Conservation (phyloP, 2,888 invertebrate genomes). For the Corythucha ciliata region DNA sequence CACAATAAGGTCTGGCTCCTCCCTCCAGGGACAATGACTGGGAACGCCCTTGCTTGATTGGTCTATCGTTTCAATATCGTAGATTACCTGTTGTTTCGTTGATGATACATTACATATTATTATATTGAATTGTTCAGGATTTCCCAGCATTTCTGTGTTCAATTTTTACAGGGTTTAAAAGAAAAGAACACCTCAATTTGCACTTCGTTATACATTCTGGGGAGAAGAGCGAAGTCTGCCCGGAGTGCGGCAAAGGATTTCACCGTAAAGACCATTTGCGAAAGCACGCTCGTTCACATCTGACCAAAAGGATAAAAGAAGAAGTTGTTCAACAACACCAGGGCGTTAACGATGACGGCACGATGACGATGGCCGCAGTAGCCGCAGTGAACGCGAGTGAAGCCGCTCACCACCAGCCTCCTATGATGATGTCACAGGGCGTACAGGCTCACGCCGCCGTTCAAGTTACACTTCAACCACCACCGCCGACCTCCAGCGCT, state of each 20-base stretch:
- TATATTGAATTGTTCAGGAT: no score
- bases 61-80: no score
- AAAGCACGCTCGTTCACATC: slow-evolving; percentile 69
- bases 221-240: slow-evolving; percentile 69
- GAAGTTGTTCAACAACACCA: slow-evolving; percentile 44
- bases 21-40: no score
- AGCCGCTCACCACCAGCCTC: neutral
- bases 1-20: no score
- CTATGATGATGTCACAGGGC: no score
- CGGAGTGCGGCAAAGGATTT: slow-evolving; percentile 67
- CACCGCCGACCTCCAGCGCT: neutral
- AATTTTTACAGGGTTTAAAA: slow-evolving; percentile 51
- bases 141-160: no score
- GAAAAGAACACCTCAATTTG: slow-evolving; percentile 71
- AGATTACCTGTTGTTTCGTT: no score
- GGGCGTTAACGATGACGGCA: slow-evolving; percentile 31
- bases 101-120: no score
- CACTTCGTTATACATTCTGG: slow-evolving; percentile 79
- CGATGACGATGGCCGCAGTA: slow-evolving; percentile 16
- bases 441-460: no score
- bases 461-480: no score
- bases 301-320: slow-evolving; percentile 64
- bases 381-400: neutral
- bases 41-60: no score
- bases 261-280: slow-evolving; percentile 75